phyloP scores from a whole-genome alignment of 2,797 vertebrate species.

The Alectoris magna region DNA sequence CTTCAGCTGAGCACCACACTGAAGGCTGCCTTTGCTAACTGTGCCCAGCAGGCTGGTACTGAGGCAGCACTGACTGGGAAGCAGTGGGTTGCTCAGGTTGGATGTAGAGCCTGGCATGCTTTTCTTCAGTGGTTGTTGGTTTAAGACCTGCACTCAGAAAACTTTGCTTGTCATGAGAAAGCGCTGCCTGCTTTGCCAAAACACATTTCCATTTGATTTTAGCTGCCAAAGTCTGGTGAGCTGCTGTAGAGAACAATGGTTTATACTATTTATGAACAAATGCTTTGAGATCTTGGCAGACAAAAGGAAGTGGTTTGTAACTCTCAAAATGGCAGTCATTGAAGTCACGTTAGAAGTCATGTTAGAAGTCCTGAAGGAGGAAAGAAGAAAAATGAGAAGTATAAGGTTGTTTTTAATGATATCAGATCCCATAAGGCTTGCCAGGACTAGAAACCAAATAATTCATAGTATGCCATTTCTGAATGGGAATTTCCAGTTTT shows the following conservation, averaged over 20 bases:
- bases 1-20: neutral
- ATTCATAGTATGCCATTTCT: neutral
- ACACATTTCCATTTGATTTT: neutral
- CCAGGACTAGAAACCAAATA: neutral
- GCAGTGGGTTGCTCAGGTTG: neutral
- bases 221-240: neutral
- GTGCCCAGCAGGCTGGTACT: neutral
- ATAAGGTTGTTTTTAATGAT: neutral
- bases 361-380: neutral
- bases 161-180: neutral
- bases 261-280: slow-evolving; percentile 18
- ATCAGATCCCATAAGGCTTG: neutral
- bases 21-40: neutral
- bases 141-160: neutral
- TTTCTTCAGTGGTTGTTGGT: neutral
- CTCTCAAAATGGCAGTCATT: neutral
- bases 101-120: neutral
- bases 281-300: neutral
- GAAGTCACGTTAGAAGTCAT: neutral
- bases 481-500: slow-evolving; percentile 1
- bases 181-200: neutral
- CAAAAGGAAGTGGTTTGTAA: neutral
- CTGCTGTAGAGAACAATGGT: slow-evolving; percentile 23
- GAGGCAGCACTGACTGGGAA: rapidly evolving
- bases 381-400: neutral